A percentile compares a stretch with the other conserved stretches of the same genome.
phyloP scores from a whole-genome alignment of 2,113 vertebrate species.

The Tylochromis polylepis region DNA sequence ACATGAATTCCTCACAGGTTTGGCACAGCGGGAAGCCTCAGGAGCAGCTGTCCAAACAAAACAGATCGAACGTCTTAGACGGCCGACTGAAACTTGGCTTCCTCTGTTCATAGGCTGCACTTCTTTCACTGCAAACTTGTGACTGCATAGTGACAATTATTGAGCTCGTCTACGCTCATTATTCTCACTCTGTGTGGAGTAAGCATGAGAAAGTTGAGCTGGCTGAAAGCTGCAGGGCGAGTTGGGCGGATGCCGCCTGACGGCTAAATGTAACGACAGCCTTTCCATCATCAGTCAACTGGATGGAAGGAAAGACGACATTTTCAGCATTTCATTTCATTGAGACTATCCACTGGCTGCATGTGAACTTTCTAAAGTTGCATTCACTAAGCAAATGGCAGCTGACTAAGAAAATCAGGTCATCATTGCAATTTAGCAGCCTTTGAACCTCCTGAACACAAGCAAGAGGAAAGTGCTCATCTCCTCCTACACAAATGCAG shows the following conservation, averaged over 20 bases:
- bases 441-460: accelerated
- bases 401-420: accelerated
- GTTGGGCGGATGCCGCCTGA: background rate
- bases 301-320: background rate
- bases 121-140: background rate
- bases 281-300: background rate
- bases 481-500: background rate
- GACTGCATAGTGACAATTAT: background rate
- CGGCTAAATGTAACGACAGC: background rate
- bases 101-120: background rate
- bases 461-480: background rate
- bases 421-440: background rate
- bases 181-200: background rate
- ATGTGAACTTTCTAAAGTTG: background rate
- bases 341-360: background rate
- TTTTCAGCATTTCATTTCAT: background rate
- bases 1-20: background rate
- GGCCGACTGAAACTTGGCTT: background rate
- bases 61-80: background rate
- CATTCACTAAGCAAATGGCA: background rate
- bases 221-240: background rate
- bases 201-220: background rate
- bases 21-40: background rate
- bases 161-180: accelerated
- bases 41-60: background rate